A percentile compares a stretch with the other conserved stretches of the same genome.
phyloP scores from a whole-genome alignment of 2,113 vertebrate genomes.

The Pygoscelis antarcticus region DNA sequence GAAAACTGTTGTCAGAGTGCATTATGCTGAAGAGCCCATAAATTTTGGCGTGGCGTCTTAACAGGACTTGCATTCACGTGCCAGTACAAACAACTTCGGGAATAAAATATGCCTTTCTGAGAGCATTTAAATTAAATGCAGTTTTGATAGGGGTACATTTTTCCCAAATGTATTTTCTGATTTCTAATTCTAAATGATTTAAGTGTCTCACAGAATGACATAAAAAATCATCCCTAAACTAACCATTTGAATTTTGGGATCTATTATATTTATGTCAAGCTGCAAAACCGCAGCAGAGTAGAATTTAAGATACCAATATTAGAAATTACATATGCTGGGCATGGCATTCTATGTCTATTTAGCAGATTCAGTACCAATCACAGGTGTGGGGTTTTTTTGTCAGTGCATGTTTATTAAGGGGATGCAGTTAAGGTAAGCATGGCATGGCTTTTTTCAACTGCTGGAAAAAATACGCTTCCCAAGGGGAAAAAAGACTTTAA shows the following conservation, averaged over 20 bases:
- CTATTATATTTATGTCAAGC: neutral
- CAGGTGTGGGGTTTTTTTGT: neutral
- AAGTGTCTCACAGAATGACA: neutral
- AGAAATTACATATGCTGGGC: neutral
- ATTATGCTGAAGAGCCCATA: neutral
- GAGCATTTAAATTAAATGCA: neutral
- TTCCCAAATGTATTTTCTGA: neutral
- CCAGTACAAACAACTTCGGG: neutral
- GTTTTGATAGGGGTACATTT: neutral
- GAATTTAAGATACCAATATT: neutral
- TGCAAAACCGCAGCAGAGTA: neutral
- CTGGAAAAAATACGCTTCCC: neutral
- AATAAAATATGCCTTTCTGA: neutral
- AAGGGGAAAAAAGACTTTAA: neutral
- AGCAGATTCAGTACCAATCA: neutral
- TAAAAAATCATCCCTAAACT: neutral
- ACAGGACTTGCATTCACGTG: neutral
- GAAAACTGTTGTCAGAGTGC: neutral
- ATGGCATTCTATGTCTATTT: neutral
- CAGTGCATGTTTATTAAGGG: neutral
- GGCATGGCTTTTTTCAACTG: neutral
- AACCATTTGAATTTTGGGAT: neutral
- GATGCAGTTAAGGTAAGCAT: neutral
- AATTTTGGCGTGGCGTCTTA: neutral
- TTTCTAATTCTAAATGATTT: neutral